A percentile compares a stretch with the other conserved stretches of the same genome.
phyloP scores from a whole-genome alignment of 1,140 invertebrate genomes.

The Panagrolaimus sp. region DNA sequence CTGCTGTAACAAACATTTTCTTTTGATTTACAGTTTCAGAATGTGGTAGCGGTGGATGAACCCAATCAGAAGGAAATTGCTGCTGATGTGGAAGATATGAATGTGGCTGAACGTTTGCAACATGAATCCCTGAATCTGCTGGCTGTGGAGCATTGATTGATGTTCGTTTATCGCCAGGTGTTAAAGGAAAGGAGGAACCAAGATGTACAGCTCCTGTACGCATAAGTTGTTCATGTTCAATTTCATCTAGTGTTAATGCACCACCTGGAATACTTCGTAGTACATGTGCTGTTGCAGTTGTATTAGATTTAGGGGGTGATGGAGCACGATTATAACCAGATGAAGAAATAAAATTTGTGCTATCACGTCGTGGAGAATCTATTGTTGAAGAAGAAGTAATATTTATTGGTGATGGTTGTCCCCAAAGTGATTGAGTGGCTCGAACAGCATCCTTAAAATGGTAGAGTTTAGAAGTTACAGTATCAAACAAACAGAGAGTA shows the following conservation, averaged over 20 bases:
- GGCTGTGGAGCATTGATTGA: no score
- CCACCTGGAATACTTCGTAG: background rate
- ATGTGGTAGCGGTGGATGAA: background rate
- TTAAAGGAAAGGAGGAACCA: background rate
- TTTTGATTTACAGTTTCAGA: background rate
- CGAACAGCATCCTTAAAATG: background rate
- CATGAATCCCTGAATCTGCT: no score
- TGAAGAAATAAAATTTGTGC: background rate
- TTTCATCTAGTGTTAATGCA: constrained; percentile 20
- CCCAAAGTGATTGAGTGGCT: background rate
- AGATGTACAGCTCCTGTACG: background rate
- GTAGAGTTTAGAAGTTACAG: no score
- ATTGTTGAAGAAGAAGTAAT: background rate
- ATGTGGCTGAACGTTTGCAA: no score
- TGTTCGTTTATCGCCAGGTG: background rate
- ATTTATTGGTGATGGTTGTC: no score
- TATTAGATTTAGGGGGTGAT: background rate
- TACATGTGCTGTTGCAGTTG: background rate
- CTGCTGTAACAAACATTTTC: constrained; percentile 8
- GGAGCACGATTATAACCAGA: background rate
- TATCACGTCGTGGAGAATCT: background rate
- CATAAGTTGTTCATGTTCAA: constrained; percentile 13
- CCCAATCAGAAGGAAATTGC: no score
- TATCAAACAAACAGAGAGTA: no score
- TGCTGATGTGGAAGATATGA: background rate